Evolutionary conservation across 2,888 invertebrate genomes (phyloP).

Genomic region (Cataglyphis cursor): DNA sequence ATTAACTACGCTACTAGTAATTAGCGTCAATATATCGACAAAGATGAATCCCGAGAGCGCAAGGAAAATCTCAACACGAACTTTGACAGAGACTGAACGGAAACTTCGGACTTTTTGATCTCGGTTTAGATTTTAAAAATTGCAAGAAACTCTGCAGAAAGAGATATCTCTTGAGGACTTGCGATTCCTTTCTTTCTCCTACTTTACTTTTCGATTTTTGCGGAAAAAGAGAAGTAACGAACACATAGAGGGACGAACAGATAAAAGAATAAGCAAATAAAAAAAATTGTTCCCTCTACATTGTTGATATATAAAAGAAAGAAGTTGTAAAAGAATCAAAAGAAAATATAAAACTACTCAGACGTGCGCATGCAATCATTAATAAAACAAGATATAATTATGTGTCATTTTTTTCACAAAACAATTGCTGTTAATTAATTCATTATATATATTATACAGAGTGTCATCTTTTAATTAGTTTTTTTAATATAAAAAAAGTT

Average conservation of each 20-base stretch:
- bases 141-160: slow-evolving; percentile 34
- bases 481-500: neutral
- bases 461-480: neutral
- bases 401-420: neutral
- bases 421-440: neutral
- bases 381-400: slow-evolving; percentile 12
- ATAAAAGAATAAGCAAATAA: slow-evolving; percentile 4
- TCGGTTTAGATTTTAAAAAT: slow-evolving; percentile 56
- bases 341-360: slow-evolving; percentile 4
- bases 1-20: slow-evolving; percentile 54
- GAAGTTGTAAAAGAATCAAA: neutral
- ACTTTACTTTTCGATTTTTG: neutral
- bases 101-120: slow-evolving; percentile 56
- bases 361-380: neutral
- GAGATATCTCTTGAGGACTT: slow-evolving; percentile 44
- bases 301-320: neutral
- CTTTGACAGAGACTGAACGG: slow-evolving; percentile 54
- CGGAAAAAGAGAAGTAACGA: slow-evolving; percentile 18
- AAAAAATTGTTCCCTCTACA: slow-evolving; percentile 31
- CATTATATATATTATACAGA: neutral
- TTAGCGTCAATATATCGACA: slow-evolving; percentile 56
- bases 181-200: slow-evolving; percentile 37
- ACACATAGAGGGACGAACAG: neutral
- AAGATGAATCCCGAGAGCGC: slow-evolving; percentile 46
- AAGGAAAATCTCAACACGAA: slow-evolving; percentile 52